Conservation (phyloP, 2,888 invertebrate genomes). For the Heteromyza rotundicornis region DNA sequence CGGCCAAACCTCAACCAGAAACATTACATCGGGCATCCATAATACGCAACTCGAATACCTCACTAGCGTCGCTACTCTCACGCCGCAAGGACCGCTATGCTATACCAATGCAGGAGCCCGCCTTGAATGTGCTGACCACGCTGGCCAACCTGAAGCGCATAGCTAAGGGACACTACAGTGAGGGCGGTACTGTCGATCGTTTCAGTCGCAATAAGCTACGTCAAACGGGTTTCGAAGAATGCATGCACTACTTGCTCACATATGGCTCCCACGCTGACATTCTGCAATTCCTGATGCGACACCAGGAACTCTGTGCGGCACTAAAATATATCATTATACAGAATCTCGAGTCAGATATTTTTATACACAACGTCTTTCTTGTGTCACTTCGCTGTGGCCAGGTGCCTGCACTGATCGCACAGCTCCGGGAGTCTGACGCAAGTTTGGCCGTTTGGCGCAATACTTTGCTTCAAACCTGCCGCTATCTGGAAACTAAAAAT, state of each 20-base stretch:
- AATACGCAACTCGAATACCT: slow-evolving; percentile 58
- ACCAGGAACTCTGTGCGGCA: slow-evolving; percentile 73
- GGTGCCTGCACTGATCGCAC: slow-evolving; percentile 68
- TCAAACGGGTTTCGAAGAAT: slow-evolving; percentile 74
- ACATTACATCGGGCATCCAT: slow-evolving; percentile 53
- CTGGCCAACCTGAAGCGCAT: slow-evolving; percentile 67
- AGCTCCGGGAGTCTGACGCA: slow-evolving; percentile 72
- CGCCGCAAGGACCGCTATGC: slow-evolving; percentile 64
- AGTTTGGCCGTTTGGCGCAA: slow-evolving; percentile 76
- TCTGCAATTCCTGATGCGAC: slow-evolving; percentile 77
- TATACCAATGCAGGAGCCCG: slow-evolving; percentile 66
- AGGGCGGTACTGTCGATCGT: not conserved
- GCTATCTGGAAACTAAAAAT: slow-evolving; percentile 72
- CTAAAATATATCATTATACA: slow-evolving; percentile 74
- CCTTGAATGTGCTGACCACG: slow-evolving; percentile 68
- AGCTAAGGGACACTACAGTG: slow-evolving; percentile 65
- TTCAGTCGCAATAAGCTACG: slow-evolving; percentile 23
- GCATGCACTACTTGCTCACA: slow-evolving; percentile 78
- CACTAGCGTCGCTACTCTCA: slow-evolving; percentile 51
- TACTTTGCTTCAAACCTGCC: slow-evolving; percentile 74
- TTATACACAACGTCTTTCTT: slow-evolving; percentile 75
- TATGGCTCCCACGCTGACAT: slow-evolving; percentile 80
- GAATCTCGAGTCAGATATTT: slow-evolving; percentile 72
- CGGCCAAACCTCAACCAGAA: slow-evolving; percentile 53
- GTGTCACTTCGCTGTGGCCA: slow-evolving; percentile 72